phyloP scores from a whole-genome alignment of 2,888 invertebrate genomes.

The Leuctra nigra region DNA sequence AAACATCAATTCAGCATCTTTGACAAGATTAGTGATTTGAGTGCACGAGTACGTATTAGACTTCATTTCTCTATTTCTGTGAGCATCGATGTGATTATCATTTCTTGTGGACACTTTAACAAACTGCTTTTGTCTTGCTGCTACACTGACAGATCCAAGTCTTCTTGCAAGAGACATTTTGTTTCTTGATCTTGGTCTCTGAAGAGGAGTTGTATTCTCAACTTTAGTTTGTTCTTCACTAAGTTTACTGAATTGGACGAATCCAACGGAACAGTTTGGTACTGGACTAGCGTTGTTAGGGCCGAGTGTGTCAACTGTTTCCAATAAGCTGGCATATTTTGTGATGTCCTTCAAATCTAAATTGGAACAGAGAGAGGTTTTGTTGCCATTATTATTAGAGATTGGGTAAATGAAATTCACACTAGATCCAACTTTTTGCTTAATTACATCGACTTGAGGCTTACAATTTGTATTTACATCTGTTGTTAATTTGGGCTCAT shows the following conservation, averaged over 20 bases:
- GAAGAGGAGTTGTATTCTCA: neutral
- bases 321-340: constrained; percentile 1
- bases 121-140: no score
- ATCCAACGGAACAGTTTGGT: neutral
- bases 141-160: no score
- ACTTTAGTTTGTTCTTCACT: neutral
- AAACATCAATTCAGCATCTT: neutral
- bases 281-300: neutral
- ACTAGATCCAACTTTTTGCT: neutral
- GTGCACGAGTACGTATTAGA: neutral
- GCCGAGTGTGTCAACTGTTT: neutral
- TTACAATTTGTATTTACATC: neutral
- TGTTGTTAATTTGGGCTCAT: neutral
- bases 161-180: neutral
- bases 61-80: no score
- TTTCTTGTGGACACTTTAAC: no score
- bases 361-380: neutral
- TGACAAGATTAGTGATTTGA: constrained; percentile 3
- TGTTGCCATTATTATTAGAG: neutral
- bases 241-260: constrained; percentile 1
- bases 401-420: neutral
- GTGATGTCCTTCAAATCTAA: neutral
- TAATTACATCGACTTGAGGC: neutral
- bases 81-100: neutral
- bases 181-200: neutral